These are phyloP conservation scores for Cinclus cinclus DNA, from an alignment of 2,113 vertebrate genomes.

Conservation along the genomic window DNA sequence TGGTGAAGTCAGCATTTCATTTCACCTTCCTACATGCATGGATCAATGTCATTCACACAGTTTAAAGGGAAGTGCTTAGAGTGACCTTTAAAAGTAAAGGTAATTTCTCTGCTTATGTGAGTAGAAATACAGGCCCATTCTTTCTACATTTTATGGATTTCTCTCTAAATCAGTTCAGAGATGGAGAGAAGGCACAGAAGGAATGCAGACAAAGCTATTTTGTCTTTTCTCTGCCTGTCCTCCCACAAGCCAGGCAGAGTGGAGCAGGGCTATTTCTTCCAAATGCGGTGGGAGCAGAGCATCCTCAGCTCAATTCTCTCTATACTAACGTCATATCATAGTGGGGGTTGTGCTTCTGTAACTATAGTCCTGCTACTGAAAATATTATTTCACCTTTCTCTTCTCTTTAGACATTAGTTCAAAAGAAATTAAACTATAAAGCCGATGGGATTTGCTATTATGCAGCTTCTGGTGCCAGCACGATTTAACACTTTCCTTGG, in stretches of 20 bases:
- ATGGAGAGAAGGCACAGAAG: not conserved
- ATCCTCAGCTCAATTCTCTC: not conserved
- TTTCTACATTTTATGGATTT: not conserved
- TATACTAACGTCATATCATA: not conserved
- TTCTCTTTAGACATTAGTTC: not conserved
- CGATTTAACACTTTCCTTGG: not conserved
- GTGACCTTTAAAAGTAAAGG: not conserved
- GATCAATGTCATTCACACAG: not conserved
- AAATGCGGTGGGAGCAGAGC: not conserved
- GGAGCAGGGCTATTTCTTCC: not conserved
- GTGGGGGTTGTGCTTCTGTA: fast-evolving
- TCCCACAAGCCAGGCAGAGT: not conserved
- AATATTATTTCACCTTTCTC: not conserved
- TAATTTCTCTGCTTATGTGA: not conserved
- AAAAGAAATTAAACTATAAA: not conserved
- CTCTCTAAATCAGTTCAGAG: not conserved
- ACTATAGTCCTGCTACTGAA: not conserved
- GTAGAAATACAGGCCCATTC: not conserved
- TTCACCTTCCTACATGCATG: not conserved
- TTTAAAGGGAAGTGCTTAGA: not conserved
- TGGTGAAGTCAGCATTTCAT: not conserved
- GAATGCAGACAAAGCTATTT: not conserved
- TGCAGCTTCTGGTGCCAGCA: not conserved
- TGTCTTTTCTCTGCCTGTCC: not conserved
- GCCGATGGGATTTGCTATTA: not conserved